phyloP scores from a whole-genome alignment of 2,113 vertebrate species.

The Pseudorhombus dupliciocellatus region DNA sequence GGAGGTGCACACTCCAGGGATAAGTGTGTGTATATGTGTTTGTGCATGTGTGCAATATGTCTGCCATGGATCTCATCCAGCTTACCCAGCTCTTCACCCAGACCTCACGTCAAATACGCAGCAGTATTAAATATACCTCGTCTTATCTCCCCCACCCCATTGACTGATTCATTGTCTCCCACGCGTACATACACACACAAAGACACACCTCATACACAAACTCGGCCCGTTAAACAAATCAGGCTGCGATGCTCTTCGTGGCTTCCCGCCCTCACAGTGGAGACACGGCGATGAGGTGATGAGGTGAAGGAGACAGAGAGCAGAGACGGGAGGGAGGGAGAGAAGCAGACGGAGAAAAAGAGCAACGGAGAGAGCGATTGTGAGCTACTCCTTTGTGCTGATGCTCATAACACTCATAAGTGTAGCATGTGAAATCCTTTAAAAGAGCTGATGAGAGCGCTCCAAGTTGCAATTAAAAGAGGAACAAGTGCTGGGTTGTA shows the following conservation, averaged over 20 bases:
- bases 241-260: conserved; percentile 53
- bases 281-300: conserved; percentile 69
- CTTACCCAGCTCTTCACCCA: conserved; percentile 47
- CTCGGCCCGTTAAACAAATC: conserved; percentile 57
- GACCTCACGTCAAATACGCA: conserved; percentile 51
- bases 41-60: conserved; percentile 49
- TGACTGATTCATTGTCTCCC: conserved; percentile 41
- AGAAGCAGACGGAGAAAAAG: conserved; percentile 18
- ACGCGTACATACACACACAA: conserved; percentile 16
- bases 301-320: conserved; percentile 78
- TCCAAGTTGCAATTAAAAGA: conserved; percentile 40
- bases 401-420: conserved; percentile 35
- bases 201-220: conserved; percentile 18
- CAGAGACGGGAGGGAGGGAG: conserved; percentile 50
- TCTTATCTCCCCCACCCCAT: conserved; percentile 34
- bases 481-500: conserved; percentile 65
- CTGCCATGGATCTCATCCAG: conserved; percentile 55
- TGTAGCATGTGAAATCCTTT: conserved; percentile 55
- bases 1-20: conserved; percentile 70
- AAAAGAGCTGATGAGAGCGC: conserved; percentile 64
- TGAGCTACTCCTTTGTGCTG: conserved; percentile 12
- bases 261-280: conserved; percentile 50
- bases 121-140: conserved; percentile 56
- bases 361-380: conserved; percentile 40
- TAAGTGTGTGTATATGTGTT: conserved; percentile 60